Evolutionary conservation across 1,140 invertebrate genomes (phyloP).

Genomic region (Drosophila ananassae): DNA sequence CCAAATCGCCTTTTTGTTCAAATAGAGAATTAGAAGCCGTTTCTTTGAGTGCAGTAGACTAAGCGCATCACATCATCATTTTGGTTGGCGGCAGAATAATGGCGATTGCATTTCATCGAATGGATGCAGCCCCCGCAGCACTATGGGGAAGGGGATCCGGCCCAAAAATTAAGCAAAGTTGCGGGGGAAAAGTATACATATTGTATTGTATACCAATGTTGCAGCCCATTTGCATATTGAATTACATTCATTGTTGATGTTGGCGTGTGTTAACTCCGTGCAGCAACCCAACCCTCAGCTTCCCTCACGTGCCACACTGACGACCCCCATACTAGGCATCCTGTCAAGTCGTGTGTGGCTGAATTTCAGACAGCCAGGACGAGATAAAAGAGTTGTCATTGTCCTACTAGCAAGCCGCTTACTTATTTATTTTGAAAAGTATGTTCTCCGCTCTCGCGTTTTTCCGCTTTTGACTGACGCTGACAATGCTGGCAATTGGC

Average conservation of each 20-base stretch:
- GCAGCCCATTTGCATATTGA: constrained; percentile 76
- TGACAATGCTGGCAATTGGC: constrained; percentile 75
- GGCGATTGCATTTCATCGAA: constrained; percentile 29
- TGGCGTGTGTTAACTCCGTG: constrained; percentile 47
- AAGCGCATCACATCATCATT: constrained; percentile 33
- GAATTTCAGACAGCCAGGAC: constrained; percentile 5
- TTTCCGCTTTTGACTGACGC: constrained; percentile 66
- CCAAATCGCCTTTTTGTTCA: no score
- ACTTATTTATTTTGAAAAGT: constrained; percentile 35
- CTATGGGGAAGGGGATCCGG: constrained; percentile 6
- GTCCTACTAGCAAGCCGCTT: constrained; percentile 16
- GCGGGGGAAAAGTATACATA: constrained; percentile 58
- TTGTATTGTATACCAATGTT: constrained; percentile 32
- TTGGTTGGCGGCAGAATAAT: constrained; percentile 64
- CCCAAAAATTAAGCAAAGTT: constrained; percentile 10
- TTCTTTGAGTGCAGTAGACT: not conserved
- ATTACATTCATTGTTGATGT: constrained; percentile 78
- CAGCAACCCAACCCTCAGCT: constrained; percentile 17
- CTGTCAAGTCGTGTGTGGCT: constrained; percentile 30
- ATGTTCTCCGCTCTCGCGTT: constrained; percentile 25
- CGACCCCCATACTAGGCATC: not conserved
- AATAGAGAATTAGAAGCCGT: no score
- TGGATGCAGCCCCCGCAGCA: not conserved
- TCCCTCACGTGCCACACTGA: not conserved
- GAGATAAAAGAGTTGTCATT: constrained; percentile 31